Conservation (phyloP, 2,888 invertebrate species). For the Acanthococcus lagerstroemiae region DNA sequence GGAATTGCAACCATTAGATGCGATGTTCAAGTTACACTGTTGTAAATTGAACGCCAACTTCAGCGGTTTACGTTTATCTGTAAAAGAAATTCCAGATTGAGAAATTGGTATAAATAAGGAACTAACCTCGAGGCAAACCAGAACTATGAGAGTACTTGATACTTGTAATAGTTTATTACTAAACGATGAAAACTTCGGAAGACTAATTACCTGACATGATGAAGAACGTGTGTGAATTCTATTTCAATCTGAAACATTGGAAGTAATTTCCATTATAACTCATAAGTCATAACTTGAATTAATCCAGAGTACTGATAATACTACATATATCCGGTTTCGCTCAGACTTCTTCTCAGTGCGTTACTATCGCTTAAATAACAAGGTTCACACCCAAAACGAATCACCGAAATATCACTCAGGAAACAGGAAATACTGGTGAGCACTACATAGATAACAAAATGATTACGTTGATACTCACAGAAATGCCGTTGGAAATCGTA, state of each 20-base stretch:
- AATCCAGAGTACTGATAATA: too few species aligned
- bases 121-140: background rate
- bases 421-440: background rate
- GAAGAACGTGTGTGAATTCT: too few species aligned
- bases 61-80: constrained; percentile 19
- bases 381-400: background rate
- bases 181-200: background rate
- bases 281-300: too few species aligned
- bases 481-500: background rate
- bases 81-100: background rate
- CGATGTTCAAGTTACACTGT: background rate
- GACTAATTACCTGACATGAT: background rate
- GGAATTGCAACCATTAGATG: constrained; percentile 9
- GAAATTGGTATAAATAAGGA: background rate
- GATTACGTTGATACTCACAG: background rate
- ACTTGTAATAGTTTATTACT: background rate
- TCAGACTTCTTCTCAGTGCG: too few species aligned
- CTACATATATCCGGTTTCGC: too few species aligned
- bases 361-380: too few species aligned
- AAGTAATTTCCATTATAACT: too few species aligned
- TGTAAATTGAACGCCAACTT: constrained; percentile 12
- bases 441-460: background rate
- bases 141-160: background rate
- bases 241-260: too few species aligned
- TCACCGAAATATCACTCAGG: background rate